Conservation (phyloP, 1,140 invertebrate species). For the Yoshiicerus persimilis region DNA sequence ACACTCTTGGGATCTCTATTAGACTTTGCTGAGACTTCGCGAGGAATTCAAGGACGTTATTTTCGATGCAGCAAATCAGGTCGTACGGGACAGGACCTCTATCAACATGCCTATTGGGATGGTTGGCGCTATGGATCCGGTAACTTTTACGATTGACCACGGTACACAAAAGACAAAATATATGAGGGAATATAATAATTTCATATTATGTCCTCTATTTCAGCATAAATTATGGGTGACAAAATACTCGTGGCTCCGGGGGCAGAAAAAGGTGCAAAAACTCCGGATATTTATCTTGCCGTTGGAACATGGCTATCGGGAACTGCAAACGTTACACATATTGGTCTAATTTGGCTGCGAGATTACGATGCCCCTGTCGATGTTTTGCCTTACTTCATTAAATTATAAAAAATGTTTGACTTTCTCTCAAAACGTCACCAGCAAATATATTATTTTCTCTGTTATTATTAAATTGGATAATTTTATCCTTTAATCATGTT, state of each 20-base stretch:
- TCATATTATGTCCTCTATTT: neutral
- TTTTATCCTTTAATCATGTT: too few species aligned
- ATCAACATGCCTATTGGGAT: conserved; percentile 91
- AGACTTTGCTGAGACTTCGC: conserved; percentile 73
- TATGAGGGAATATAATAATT: neutral
- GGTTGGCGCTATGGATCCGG: conserved; percentile 58
- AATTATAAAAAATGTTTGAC: too few species aligned
- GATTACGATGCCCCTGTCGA: neutral
- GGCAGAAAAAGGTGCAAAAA: conserved; percentile 63
- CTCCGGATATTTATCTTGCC: conserved; percentile 76
- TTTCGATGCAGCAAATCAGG: conserved; percentile 61
- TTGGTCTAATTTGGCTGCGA: neutral
- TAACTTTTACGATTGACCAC: conserved; percentile 55
- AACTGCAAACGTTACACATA: conserved; percentile 54
- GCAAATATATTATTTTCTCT: too few species aligned
- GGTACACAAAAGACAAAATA: conserved; percentile 37
- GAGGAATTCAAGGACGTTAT: conserved; percentile 66
- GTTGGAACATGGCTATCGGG: conserved; percentile 67
- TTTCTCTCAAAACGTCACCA: too few species aligned
- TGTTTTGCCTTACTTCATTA: conserved; percentile 53
- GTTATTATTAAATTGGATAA: too few species aligned
- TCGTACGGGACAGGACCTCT: conserved; percentile 66
- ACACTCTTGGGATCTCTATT: too few species aligned
- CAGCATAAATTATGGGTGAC: conserved; percentile 63
- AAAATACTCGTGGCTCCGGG: conserved; percentile 81